A percentile compares a stretch with the other conserved stretches of the same genome.
Conservation (phyloP, 1,140 invertebrate genomes). For the Macrobrachium rosenbergii region DNA sequence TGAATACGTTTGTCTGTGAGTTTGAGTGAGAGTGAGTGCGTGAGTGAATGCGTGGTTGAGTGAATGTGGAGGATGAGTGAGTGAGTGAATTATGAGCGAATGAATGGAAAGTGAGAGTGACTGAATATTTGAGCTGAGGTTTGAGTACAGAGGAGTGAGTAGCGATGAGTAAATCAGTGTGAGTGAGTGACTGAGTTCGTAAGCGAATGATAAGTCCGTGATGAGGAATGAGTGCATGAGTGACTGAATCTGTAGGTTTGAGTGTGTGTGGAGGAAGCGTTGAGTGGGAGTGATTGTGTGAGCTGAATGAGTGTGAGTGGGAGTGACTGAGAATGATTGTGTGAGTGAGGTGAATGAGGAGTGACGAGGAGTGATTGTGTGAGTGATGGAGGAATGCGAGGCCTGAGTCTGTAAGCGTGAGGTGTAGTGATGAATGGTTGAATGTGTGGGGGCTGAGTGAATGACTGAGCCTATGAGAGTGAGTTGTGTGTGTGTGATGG, state of each 20-base stretch:
- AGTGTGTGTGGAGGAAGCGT: background rate
- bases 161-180: background rate
- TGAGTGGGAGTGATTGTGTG: too few species aligned
- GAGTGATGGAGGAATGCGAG: too few species aligned
- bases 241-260: background rate
- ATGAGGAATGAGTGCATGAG: background rate
- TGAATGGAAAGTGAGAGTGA: background rate
- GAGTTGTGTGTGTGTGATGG: too few species aligned
- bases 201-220: background rate
- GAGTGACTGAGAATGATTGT: too few species aligned
- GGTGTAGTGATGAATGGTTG: too few species aligned
- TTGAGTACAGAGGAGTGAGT: background rate
- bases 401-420: too few species aligned
- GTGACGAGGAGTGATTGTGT: too few species aligned
- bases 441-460: too few species aligned
- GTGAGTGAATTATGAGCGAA: background rate
- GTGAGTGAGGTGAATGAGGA: too few species aligned
- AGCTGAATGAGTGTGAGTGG: too few species aligned
- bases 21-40: background rate
- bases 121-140: background rate
- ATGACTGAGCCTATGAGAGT: too few species aligned
- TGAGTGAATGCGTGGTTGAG: background rate
- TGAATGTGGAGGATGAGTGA: background rate
- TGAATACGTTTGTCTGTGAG: too few species aligned
- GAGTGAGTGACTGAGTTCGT: background rate